Evolutionary conservation across 2,797 vertebrate species (phyloP).

Genomic region (Melanotaenia parkinsoni): DNA sequence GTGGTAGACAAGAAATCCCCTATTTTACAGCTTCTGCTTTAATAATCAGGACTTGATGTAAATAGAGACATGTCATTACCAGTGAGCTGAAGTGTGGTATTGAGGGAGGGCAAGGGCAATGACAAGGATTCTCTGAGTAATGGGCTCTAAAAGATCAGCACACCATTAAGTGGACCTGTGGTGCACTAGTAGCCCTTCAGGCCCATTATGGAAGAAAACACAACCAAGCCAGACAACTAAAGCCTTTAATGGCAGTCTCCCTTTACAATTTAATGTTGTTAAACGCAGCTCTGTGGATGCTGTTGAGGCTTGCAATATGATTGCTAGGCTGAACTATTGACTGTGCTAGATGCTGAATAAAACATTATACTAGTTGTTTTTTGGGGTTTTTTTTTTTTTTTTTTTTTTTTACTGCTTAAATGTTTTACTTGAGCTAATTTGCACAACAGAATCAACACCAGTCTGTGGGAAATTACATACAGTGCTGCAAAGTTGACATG

Average conservation of each 20-base stretch:
- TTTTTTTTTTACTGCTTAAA: constrained; percentile 28
- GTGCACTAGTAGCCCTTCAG: constrained; percentile 55
- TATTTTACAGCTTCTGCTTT: constrained; percentile 56
- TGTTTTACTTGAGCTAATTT: constrained; percentile 45
- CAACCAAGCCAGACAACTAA: constrained; percentile 52
- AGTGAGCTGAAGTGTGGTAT: constrained; percentile 58
- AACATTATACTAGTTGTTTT: constrained; percentile 27
- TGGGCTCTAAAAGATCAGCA: constrained; percentile 71
- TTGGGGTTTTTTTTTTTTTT: too few relatives aligned
- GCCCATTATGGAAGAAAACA: constrained; percentile 66
- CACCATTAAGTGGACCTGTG: constrained; percentile 61
- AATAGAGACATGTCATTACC: constrained; percentile 77
- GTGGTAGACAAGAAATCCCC: constrained; percentile 52
- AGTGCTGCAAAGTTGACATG: constrained; percentile 52
- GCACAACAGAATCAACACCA: constrained; percentile 39
- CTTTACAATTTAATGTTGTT: constrained; percentile 63
- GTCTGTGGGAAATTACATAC: constrained; percentile 19
- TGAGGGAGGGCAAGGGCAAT: constrained; percentile 67
- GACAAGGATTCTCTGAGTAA: constrained; percentile 77
- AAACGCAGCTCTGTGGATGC: constrained; percentile 50
- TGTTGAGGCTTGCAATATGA: constrained; percentile 38
- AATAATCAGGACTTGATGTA: constrained; percentile 74
- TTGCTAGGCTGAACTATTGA: constrained; percentile 33
- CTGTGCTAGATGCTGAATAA: constrained; percentile 27
- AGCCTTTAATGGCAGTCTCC: constrained; percentile 63